Base-by-base conservation (phyloP, 2,888 invertebrate species). In the Machimus atricapillus region DNA sequence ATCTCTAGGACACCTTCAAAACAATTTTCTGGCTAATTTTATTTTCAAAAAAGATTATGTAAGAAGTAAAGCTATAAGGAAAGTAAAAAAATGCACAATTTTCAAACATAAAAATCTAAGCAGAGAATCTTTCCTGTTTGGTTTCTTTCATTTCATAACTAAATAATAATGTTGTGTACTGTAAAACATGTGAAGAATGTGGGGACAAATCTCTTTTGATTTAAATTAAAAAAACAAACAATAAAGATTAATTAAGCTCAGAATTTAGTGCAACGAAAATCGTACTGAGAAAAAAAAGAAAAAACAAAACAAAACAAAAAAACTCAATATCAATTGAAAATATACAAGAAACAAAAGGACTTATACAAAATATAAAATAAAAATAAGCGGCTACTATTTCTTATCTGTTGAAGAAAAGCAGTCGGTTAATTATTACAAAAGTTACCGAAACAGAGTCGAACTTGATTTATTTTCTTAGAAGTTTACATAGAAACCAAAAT, bases 21-120 rank as follows among this genome's bases (percentile, higher is more conserved):
- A 77, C 77, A 86, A 46, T 87, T 87, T 87, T 85, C 85, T 87
- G 82, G 87, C 81, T 27, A 86, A 27, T 73, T 79, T 81, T 66
- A 66, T 66, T 66, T 85, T 52, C 7, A 52, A 19, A 52, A 85
- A 52, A 46, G 27, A 66, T 40, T 40, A 43, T 19, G 23, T 14
- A 37, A 73, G 14, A 43, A 74, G 9, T 74, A 74, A 40, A 46
- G 14, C 40, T 16, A 23, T 85, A 40, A 43, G 19, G 34, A 85
- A 85, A 37, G 37, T 19, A 85, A 43, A 74, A 40, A 74, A 34
- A 0, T 52, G 6, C 23, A 37, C 43, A 73, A 46, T 31, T 19
- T 19, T 86, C 43, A n/a, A 40, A 40, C 12, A 76, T 3, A 52
- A 52, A 31, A 85, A 66, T 40, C 43, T 27, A 31, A 66, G n/a